phyloP scores from a whole-genome alignment of 2,113 vertebrate genomes.

The Ariopsis seemanni region DNA sequence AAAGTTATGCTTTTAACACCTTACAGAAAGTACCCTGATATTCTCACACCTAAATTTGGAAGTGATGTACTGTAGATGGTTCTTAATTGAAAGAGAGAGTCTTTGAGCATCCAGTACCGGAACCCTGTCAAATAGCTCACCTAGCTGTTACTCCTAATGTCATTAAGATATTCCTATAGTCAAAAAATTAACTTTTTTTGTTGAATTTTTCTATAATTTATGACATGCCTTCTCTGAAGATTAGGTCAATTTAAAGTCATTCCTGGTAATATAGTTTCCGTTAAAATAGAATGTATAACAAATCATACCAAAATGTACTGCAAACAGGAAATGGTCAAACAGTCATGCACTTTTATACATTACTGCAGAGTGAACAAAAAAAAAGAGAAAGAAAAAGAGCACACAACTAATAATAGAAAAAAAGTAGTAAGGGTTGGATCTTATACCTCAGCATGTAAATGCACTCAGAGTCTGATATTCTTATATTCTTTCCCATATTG shows the following conservation, averaged over 20 bases:
- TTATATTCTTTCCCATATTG: background rate
- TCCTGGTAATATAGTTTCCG: background rate
- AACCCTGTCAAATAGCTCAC: conserved; percentile 9
- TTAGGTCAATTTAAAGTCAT: background rate
- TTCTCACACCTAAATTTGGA: background rate
- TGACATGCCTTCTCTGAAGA: background rate
- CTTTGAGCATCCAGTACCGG: background rate
- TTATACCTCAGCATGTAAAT: background rate
- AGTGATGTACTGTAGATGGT: background rate
- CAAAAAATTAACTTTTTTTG: background rate
- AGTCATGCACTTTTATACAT: background rate
- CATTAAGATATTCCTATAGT: background rate
- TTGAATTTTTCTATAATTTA: conserved; percentile 1
- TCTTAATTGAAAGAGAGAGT: background rate
- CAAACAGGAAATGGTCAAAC: background rate
- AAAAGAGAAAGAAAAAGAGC: background rate
- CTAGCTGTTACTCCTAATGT: conserved; percentile 12
- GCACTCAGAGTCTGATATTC: background rate
- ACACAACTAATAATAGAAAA: conserved; percentile 1
- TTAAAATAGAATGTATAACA: background rate
- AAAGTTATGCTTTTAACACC: background rate
- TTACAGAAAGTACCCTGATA: background rate
- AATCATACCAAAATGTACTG: conserved; percentile 8
- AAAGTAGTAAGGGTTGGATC: background rate
- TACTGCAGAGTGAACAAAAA: background rate